A percentile compares a stretch with the other conserved stretches of the same genome.
Conservation (phyloP, 2,797 vertebrate genomes). For the Spea hammondii region DNA sequence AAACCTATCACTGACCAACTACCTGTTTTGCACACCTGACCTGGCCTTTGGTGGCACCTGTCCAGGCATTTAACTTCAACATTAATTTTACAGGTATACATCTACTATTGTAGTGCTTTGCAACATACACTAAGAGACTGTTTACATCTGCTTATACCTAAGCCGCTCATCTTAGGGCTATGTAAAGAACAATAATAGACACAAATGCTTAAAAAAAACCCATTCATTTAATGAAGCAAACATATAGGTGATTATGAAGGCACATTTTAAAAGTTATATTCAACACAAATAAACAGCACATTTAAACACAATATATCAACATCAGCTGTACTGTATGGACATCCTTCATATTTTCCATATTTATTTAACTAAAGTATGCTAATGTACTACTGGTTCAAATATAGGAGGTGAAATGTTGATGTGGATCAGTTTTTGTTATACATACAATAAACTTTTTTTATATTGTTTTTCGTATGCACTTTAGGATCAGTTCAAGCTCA, state of each 20-base stretch:
- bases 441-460: slow-evolving; percentile 56
- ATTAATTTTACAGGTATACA: too few relatives aligned
- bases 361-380: slow-evolving; percentile 56
- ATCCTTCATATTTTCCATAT: slow-evolving; percentile 62
- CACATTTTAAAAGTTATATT: slow-evolving; percentile 7
- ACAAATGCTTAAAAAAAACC: too few relatives aligned
- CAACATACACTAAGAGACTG: too few relatives aligned
- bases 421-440: slow-evolving; percentile 53
- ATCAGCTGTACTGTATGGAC: slow-evolving; percentile 50
- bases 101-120: too few relatives aligned
- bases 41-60: too few relatives aligned
- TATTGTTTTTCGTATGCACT: slow-evolving; percentile 6
- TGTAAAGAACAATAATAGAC: too few relatives aligned
- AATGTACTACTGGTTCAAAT: slow-evolving; percentile 58
- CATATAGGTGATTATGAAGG: background rate
- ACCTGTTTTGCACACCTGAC: too few relatives aligned
- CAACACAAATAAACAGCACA: slow-evolving; percentile 60
- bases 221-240: background rate
- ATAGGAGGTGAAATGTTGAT: slow-evolving; percentile 60
- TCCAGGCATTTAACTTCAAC: too few relatives aligned
- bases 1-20: too few relatives aligned
- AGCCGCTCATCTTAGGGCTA: too few relatives aligned
- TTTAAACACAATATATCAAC: slow-evolving; percentile 56
- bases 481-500: background rate
- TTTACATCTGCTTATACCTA: too few relatives aligned